These are phyloP conservation scores for Orbicella faveolata DNA, from an alignment of 64 coral and sea anemone genomes.

Conservation along the genomic window DNA sequence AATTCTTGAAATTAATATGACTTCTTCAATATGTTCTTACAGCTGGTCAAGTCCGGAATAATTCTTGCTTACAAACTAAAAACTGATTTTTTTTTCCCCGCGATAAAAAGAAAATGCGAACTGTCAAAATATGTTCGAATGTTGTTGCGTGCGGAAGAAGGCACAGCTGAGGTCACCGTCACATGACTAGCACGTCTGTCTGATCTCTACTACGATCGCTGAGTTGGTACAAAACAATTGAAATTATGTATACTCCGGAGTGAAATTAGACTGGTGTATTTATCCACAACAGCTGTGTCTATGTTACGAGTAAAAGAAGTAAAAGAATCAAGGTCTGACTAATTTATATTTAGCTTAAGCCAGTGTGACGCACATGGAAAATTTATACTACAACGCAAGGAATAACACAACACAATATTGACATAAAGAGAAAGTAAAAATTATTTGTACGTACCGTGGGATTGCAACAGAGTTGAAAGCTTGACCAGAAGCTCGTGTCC, in stretches of 20 bases:
- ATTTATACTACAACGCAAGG: no score
- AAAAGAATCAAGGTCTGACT: no score
- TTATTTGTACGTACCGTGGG: slow-evolving; percentile 60
- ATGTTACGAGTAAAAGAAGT: background rate
- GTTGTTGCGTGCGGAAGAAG: no score
- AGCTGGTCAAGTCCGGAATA: no score
- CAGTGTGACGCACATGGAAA: no score
- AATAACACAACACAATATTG: no score
- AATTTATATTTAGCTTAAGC: no score
- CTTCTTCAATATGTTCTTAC: no score
- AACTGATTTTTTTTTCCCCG: background rate
- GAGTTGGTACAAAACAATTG: no score
- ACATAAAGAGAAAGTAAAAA: background rate
- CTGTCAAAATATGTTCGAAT: background rate
- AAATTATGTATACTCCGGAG: background rate
- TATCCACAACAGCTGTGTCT: background rate
- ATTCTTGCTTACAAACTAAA: background rate
- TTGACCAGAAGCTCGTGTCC: slow-evolving; percentile 77
- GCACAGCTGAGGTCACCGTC: background rate
- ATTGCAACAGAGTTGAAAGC: slow-evolving; percentile 54
- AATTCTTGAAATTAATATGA: no score
- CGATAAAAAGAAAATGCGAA: background rate
- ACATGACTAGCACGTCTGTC: background rate
- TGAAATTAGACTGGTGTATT: background rate
- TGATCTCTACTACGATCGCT: no score